Conservation (phyloP, 2,113 vertebrate species). For the Equus quagga region DNA sequence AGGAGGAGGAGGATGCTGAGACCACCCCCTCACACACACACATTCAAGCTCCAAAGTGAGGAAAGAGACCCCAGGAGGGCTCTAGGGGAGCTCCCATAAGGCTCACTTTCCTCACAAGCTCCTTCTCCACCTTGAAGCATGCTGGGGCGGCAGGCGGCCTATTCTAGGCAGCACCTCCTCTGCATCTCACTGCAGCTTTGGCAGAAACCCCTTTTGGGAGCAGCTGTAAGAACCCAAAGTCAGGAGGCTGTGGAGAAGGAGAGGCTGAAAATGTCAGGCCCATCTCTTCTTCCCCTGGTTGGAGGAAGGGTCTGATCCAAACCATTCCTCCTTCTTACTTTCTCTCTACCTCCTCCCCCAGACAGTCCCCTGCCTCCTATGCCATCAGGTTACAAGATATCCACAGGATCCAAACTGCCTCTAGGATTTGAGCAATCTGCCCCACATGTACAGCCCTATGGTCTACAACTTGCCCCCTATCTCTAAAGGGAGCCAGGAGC, state of each 20-base stretch:
- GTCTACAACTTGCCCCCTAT: neutral
- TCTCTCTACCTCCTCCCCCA: neutral
- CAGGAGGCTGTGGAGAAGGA: neutral
- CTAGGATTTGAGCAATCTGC: neutral
- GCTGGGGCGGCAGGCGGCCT: neutral
- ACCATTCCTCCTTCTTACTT: neutral
- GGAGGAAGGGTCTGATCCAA: neutral
- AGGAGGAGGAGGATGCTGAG: neutral
- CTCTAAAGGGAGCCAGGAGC: neutral
- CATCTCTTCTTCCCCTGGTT: neutral
- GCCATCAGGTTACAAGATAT: neutral
- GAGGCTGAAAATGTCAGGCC: neutral
- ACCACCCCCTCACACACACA: neutral
- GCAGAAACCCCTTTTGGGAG: neutral
- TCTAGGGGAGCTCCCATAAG: neutral
- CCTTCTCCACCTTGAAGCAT: neutral
- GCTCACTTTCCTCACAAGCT: neutral
- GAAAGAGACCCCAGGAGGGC: neutral
- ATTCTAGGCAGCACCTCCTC: neutral
- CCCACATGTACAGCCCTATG: neutral
- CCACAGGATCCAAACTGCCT: neutral
- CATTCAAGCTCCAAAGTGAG: neutral
- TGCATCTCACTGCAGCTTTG: neutral
- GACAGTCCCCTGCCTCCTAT: neutral
- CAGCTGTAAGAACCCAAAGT: neutral